These are phyloP conservation scores for Perizoma flavofasciatum DNA, from an alignment of 2,888 invertebrate genomes.

Conservation along the genomic window DNA sequence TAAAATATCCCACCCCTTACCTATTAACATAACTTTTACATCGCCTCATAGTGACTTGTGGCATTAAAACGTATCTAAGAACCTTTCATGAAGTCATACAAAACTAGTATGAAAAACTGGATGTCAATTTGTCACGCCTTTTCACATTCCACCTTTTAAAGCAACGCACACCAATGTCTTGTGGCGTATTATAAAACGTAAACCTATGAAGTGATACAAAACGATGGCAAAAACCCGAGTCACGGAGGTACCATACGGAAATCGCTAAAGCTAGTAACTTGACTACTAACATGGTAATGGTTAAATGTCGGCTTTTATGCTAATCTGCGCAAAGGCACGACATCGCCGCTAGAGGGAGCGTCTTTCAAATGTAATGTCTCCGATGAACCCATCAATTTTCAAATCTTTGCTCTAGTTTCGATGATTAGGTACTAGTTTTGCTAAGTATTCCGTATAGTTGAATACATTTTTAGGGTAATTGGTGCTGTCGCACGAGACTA, in stretches of 20 bases:
- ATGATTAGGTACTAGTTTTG: slow-evolving; percentile 28
- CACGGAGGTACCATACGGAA: slow-evolving; percentile 22
- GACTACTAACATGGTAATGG: slow-evolving; percentile 48
- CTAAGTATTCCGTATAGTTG: slow-evolving; percentile 21
- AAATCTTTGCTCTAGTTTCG: slow-evolving; percentile 40
- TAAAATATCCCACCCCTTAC: no score
- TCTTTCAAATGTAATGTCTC: slow-evolving; percentile 45
- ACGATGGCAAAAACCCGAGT: background rate
- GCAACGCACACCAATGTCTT: no score
- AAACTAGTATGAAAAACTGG: no score
- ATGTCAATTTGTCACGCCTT: no score
- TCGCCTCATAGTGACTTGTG: no score
- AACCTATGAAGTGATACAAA: no score
- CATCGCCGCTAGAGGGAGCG: slow-evolving; percentile 45
- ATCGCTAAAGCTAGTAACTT: slow-evolving; percentile 49
- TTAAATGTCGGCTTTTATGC: slow-evolving; percentile 74
- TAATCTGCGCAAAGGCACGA: slow-evolving; percentile 71
- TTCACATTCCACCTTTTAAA: no score
- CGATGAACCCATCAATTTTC: slow-evolving; percentile 43
- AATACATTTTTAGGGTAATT: slow-evolving; percentile 7
- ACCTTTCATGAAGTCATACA: no score
- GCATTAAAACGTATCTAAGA: no score
- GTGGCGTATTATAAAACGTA: no score
- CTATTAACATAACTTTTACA: no score
- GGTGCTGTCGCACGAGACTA: no score